Conservation (phyloP, 2,888 invertebrate species). For the Erpobdella octoculata region DNA sequence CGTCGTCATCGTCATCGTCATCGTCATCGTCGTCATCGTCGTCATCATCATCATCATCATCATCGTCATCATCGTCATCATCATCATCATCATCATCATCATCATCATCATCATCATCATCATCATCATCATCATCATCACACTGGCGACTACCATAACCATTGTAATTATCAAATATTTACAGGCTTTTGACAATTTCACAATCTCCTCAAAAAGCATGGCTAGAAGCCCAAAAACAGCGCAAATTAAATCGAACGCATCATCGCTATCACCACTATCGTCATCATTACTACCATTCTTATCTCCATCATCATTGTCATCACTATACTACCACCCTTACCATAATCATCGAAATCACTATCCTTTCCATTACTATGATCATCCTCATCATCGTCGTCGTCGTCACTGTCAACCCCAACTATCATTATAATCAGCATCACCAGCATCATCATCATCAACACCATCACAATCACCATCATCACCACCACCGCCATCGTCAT, state of each 20-base stretch:
- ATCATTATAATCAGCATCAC: no score
- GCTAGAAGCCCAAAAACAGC: no score
- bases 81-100: conserved; percentile 1
- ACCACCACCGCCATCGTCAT: neutral
- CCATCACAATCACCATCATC: no score
- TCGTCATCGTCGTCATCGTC: conserved; percentile 2
- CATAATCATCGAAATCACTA: neutral
- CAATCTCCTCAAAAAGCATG: no score
- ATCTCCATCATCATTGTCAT: neutral
- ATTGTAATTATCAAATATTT: no score
- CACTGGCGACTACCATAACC: no score
- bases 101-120: conserved; percentile 1
- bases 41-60: conserved; percentile 1
- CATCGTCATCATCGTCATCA: conserved; percentile 1
- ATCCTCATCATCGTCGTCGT: no score
- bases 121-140: conserved; percentile 1
- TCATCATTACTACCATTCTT: no score
- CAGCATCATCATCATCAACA: no score
- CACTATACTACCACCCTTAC: neutral
- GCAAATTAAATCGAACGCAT: no score
- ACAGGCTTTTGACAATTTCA: no score
- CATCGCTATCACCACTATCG: conserved; percentile 1
- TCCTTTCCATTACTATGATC: neutral
- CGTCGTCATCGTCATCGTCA: neutral
- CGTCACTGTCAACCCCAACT: neutral